phyloP scores from a whole-genome alignment of 2,797 vertebrate genomes.

The Rousettus madagascariensis region DNA sequence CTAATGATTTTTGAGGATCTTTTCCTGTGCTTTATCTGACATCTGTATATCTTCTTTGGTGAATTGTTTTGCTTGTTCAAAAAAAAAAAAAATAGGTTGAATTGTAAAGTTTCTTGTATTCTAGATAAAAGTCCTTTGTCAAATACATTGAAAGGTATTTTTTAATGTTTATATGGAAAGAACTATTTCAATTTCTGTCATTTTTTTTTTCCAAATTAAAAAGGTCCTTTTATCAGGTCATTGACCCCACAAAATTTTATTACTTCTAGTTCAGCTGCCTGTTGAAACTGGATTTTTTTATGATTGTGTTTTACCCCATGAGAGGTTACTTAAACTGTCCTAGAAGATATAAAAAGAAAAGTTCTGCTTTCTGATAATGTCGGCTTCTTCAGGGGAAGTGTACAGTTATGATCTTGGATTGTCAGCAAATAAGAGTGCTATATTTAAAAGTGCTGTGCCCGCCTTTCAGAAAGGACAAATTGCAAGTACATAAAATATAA shows the following conservation, averaged over 20 bases:
- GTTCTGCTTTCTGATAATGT: conserved; percentile 25
- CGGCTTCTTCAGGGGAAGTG: conserved; percentile 12
- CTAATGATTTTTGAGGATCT: conserved; percentile 25
- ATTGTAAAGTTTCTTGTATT: conserved; percentile 3
- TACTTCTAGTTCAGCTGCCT: not conserved
- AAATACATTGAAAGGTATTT: not conserved
- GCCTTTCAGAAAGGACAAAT: conserved; percentile 13
- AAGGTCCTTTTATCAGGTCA: not conserved
- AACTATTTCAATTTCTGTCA: conserved; percentile 18
- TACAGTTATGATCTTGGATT: conserved; percentile 40
- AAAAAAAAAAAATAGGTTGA: not conserved
- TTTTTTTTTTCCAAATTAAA: not conserved
- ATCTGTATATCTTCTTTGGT: not conserved
- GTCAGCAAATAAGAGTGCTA: conserved; percentile 6
- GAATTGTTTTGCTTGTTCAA: not conserved
- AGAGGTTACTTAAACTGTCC: not conserved
- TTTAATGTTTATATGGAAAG: conserved; percentile 18
- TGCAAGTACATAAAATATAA: not conserved
- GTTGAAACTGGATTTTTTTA: conserved; percentile 42
- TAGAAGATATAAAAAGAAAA: not conserved
- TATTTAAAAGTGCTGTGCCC: conserved; percentile 36
- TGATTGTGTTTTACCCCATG: not conserved
- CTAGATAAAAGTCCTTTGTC: conserved; percentile 7
- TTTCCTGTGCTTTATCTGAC: conserved; percentile 6
- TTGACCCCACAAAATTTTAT: not conserved